phyloP scores from a whole-genome alignment of 2,113 vertebrate species.

The Cavia porcellus region DNA sequence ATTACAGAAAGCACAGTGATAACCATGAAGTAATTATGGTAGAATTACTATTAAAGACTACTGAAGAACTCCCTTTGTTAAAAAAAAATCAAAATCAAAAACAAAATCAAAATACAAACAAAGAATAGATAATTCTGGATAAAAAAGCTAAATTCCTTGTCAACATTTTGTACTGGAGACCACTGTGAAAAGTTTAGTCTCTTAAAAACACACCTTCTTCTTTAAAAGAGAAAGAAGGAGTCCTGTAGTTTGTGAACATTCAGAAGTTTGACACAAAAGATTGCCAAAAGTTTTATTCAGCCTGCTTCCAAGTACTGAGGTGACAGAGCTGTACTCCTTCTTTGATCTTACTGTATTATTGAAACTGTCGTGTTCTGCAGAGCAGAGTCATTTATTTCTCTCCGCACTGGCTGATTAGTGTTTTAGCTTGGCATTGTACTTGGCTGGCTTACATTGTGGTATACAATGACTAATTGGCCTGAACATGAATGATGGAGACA shows the following conservation, averaged over 20 bases:
- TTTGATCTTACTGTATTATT: constrained; percentile 17
- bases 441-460: neutral
- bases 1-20: neutral
- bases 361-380: constrained; percentile 25
- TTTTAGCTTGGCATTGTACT: neutral
- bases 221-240: neutral
- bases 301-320: neutral
- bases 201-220: neutral
- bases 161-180: neutral
- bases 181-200: neutral
- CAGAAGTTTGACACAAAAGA: neutral
- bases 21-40: neutral
- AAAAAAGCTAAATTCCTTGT: neutral
- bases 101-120: constrained; percentile 4
- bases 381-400: constrained; percentile 8
- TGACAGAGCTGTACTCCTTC: neutral
- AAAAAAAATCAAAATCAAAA: neutral
- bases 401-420: neutral
- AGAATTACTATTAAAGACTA: neutral
- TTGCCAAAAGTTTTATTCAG: neutral
- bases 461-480: neutral
- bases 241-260: neutral
- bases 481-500: neutral
- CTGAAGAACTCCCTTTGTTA: neutral
- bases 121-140: neutral